Base-by-base conservation (phyloP, 2,113 vertebrate genomes). In the Zapornia atra region DNA sequence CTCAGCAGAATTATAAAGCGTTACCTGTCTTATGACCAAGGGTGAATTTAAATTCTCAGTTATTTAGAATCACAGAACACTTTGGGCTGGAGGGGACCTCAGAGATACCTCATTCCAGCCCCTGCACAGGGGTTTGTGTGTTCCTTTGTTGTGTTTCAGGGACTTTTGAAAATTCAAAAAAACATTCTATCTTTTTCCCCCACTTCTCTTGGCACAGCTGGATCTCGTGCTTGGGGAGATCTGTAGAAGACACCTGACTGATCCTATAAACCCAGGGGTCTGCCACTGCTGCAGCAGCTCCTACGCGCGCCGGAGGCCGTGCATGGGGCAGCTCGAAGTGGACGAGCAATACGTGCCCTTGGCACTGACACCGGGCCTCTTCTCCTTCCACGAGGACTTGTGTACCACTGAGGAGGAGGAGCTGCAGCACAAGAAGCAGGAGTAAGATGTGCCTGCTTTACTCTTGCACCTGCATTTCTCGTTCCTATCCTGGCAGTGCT, bases 171-270 rank as follows among this genome's bases (percentile, higher is more conserved):
- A 68, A 44, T 4, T 3, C 54, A 57, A 44, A 17, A 19, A 2
- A 19, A 46, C 44, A 46, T 46, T 46, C 48, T 50, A 50, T 50
- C 14, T 50, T 50, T 50, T 24, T 21, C 22, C 48, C 51, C 48
- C 51, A 28, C 65, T 19, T 92, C 56, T 34, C 78, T 34, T 24
- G 17, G 13, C 29, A 48, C 75, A 97, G 97, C 38, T 94, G 71
- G 95, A 95, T 61, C 87, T 97, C 1, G 78, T 97, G 69, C 72
- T 97, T 31, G 96, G 96, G 78, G 94, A 64, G 77, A 86, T 98
- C 36, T 97, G 96, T 21, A 94, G 96, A 68, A 81, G 95, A 50
- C 96, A 97, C 18, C 56, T 85, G 12, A 16, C 21, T 1, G 17
- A 86, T 1, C 66, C 94, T 9, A 87, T 96, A 50, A 97, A 90